Base-by-base conservation (phyloP, 2,113 vertebrate genomes). In the Takifugu flavidus region DNA sequence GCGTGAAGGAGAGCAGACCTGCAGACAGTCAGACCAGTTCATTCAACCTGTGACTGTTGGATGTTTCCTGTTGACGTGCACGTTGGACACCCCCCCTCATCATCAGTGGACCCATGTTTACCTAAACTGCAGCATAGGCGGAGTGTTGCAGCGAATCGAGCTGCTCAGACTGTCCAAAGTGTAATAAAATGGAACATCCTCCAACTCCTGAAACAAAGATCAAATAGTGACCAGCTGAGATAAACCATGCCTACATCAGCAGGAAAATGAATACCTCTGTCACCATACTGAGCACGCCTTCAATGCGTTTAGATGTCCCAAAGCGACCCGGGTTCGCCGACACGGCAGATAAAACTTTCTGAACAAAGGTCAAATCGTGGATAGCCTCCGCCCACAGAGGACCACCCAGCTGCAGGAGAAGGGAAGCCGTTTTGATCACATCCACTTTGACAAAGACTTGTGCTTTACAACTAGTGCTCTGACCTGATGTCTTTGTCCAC, bases 1-100 rank as follows among this genome's bases (percentile, higher is more conserved):
- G 95, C 94, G 0, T 94, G 92, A 3, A 97, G 90, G 25, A 97
- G 89, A 3, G 95, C 95, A 0, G 95, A 98, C 77, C 95, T 98
- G 85, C 13, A 63, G 62, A 53, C 15, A 54, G 20, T n/a, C 6
- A 47, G 45, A 47, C 4, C 13, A 47, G 45, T n/a, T 15, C 42
- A 43, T 45, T 45, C 44, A 45, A 5, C 44, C 14, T 52, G 25
- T 31, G 25, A 13, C 8, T 20, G 56, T 50, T 7, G 46, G 11
- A 56, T 53, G 46, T 12, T 49, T 50, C 42, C 5, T 6, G 59
- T 52, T 61, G 25, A 61, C 20, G 20, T 20, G 20, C 20, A 20
- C 20, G 20, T 20, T 20, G 20, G 20, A 20, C 20, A n/a, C 34
- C 34, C 34, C 34, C 7, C 34, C 34, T 10, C 34, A 39, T 10